Conservation (phyloP, 2,888 invertebrate genomes). For the Rhabditoides inermis region DNA sequence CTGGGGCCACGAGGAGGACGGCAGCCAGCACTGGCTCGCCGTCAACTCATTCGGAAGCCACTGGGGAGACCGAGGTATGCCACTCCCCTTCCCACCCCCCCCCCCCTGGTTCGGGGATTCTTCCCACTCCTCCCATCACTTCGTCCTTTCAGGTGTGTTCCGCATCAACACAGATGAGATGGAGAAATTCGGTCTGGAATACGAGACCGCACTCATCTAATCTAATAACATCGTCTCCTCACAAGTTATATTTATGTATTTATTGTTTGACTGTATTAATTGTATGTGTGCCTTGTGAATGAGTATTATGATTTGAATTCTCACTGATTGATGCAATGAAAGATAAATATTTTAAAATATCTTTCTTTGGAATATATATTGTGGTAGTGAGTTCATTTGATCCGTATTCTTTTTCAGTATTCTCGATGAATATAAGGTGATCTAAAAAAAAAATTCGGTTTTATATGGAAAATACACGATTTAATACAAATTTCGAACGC, state of each 20-base stretch:
- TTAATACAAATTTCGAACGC: too few relatives aligned
- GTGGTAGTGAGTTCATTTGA: too few relatives aligned
- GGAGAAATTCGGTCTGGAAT: conserved; percentile 49
- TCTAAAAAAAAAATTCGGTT: too few relatives aligned
- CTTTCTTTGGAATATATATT: too few relatives aligned
- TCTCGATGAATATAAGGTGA: too few relatives aligned
- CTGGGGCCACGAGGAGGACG: conserved; percentile 45
- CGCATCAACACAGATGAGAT: conserved; percentile 45
- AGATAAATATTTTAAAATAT: neutral
- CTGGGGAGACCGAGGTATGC: conserved; percentile 48
- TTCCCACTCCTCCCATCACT: neutral
- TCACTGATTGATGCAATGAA: neutral
- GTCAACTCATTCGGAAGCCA: conserved; percentile 47
- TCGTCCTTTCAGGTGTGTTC: conserved; percentile 37
- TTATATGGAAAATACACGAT: too few relatives aligned
- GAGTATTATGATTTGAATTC: neutral
- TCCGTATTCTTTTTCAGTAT: too few relatives aligned
- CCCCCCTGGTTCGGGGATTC: neutral
- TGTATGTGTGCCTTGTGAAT: neutral
- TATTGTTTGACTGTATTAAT: neutral
- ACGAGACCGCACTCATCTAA: conserved; percentile 43
- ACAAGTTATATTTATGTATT: neutral
- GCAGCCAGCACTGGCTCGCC: conserved; percentile 43
- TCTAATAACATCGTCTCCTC: neutral
- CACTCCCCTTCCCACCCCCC: neutral